Conservation (phyloP, 2,888 invertebrate species). For the Chrysolina haemoptera region DNA sequence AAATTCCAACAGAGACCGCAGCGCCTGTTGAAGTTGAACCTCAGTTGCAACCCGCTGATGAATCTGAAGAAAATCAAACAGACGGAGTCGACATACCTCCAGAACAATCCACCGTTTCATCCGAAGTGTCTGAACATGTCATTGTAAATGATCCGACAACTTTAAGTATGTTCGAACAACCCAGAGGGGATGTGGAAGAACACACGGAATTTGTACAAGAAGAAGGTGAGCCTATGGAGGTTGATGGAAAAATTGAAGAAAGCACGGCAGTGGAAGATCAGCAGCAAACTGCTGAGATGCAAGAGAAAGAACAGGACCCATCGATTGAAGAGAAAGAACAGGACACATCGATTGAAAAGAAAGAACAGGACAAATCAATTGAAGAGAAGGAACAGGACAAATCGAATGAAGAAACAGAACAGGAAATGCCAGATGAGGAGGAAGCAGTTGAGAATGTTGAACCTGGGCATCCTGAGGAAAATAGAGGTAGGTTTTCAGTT, state of each 20-base stretch:
- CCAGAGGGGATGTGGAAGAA: not conserved
- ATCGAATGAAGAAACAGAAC: not conserved
- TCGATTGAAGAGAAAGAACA: not conserved
- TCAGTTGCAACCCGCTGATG: not conserved
- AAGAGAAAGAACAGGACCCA: not conserved
- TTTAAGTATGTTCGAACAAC: not conserved
- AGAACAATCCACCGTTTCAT: not conserved
- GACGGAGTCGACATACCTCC: conserved; percentile 37
- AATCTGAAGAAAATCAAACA: conserved; percentile 3
- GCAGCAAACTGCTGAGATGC: not conserved
- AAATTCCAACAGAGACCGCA: not conserved
- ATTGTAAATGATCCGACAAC: conserved; percentile 28
- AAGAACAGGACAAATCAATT: not conserved
- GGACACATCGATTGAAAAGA: not conserved
- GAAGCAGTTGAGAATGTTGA: not conserved
- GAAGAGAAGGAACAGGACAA: not conserved
- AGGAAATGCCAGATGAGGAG: not conserved
- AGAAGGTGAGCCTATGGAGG: conserved; percentile 53
- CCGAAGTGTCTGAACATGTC: conserved; percentile 4
- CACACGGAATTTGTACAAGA: conserved; percentile 1
- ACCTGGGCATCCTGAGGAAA: not conserved
- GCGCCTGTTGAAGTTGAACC: not conserved
- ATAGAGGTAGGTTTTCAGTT: not conserved
- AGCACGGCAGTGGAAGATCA: not conserved
- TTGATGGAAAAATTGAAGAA: conserved; percentile 44